Evolutionary conservation across 2,888 invertebrate genomes (phyloP), one percentile per base, ranked within the genome.

Genomic region (Microplitis manilae): DNA sequence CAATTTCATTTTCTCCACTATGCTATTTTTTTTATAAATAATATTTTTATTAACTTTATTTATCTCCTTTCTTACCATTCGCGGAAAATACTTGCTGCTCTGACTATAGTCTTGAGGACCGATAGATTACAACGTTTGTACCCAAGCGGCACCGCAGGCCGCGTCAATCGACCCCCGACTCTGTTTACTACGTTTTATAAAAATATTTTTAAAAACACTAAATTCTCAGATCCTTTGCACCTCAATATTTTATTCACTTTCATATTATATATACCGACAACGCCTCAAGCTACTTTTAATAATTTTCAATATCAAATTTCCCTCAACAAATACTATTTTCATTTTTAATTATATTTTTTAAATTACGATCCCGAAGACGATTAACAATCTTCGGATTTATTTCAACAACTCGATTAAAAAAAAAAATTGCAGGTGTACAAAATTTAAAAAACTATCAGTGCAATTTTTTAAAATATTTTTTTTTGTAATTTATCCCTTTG

Each of bases 1-100:
- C 84, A 85, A 86, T 86, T 87, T 86, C 85, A 86, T 86, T 87
- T 85, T 86, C 86, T 82, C 77, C 78, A 78, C 77, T 83, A 83
- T 84, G 85, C 85, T 86, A 50, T 50, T 50, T 50, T 50, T 50
- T 50, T 50, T 82, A 77, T 79, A 67, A 76, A 80, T 30, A 30
- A 30, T 30, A 77, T 70, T 20, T 9, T 70, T 17, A 68, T 77
- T 68, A 8, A n/a, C 68, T 50, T 30, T 75, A 30, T 60, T 70
- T 39, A 69, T 70, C 69, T 38, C 17, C 69, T 71, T 71, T 73
- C 71, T 76, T 75, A 39, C 69, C 41, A 73, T 61, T 41, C 73
- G 71, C 79, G 77, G 76, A 76, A 70, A 79, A 79, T 81, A 76
- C 77, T 78, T 62, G 15, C 68, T 15, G 39, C 41, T 8, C 65